A percentile compares a stretch with the other conserved stretches of the same genome.
Evolutionary conservation across 2,888 invertebrate species (phyloP).

Genomic region (Leptopilina drosophilae): DNA sequence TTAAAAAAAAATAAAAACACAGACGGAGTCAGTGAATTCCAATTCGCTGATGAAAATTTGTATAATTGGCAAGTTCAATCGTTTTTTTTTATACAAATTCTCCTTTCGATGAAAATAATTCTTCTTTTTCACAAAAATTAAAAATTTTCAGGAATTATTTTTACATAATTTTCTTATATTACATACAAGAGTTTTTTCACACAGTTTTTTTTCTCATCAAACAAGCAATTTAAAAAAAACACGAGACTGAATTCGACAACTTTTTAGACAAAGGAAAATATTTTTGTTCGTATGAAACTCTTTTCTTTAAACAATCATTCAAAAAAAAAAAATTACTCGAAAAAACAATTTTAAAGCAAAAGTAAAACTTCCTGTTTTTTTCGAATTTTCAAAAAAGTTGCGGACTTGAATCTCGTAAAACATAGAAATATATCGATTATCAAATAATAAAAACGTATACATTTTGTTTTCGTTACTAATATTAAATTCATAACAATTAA

Average conservation of each 20-base stretch:
- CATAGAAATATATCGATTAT: conserved; percentile 19
- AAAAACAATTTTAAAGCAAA: too few species aligned
- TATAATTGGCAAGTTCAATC: conserved; percentile 18
- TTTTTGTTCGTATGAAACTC: too few species aligned
- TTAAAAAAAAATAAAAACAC: background rate
- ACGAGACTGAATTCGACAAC: too few species aligned
- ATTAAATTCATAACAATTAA: conserved; percentile 38
- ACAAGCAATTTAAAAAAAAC: conserved; percentile 19
- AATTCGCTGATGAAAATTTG: conserved; percentile 6
- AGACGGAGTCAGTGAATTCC: conserved; percentile 19
- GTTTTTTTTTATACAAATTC: background rate
- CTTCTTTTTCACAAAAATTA: background rate
- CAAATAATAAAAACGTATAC: conserved; percentile 39
- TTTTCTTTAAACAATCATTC: too few species aligned
- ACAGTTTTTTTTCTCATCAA: conserved; percentile 16
- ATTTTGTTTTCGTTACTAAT: conserved; percentile 35
- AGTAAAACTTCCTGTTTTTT: too few species aligned
- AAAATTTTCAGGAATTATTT: background rate
- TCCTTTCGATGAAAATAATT: conserved; percentile 13
- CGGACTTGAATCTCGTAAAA: too few species aligned
- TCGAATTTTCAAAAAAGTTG: too few species aligned
- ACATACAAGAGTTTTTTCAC: conserved; percentile 28
- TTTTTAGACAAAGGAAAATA: too few species aligned
- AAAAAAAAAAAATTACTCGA: too few species aligned
- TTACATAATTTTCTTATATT: conserved; percentile 16